These are phyloP conservation scores for Heterocephalus glaber DNA, from an alignment of 2,113 vertebrate genomes.

Conservation along the genomic window DNA sequence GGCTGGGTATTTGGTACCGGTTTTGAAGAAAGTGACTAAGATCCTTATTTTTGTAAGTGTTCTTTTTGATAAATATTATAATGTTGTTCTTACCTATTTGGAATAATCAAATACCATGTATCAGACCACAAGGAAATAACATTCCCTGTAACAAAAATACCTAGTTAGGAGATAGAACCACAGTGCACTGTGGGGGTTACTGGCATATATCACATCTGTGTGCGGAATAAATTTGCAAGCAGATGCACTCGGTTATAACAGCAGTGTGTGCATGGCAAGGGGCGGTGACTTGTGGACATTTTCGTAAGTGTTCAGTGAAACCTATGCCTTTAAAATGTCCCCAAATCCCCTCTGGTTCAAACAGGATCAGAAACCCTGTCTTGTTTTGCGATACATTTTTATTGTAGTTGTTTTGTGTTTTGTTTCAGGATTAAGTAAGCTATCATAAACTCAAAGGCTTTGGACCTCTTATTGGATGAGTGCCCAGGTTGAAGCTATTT, in stretches of 20 bases:
- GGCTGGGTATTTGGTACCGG: neutral
- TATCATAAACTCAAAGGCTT: neutral
- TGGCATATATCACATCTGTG: rapidly evolving
- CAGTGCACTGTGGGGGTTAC: too few species aligned
- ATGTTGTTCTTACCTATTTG: neutral
- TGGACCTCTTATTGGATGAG: constrained; percentile 28
- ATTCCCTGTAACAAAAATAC: neutral
- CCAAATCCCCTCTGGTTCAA: neutral
- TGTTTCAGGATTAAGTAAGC: constrained; percentile 61
- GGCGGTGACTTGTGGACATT: neutral
- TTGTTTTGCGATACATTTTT: neutral
- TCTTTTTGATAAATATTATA: neutral
- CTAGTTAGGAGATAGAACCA: neutral
- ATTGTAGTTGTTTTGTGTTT: constrained; percentile 4
- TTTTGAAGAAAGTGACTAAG: neutral
- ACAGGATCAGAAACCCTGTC: neutral
- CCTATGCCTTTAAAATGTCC: neutral
- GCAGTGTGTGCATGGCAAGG: rapidly evolving
- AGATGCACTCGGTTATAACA: neutral
- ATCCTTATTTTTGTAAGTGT: neutral
- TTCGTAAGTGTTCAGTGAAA: neutral
- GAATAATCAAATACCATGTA: neutral
- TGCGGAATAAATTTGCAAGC: neutral
- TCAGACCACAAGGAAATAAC: neutral
- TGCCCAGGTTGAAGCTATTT: constrained; percentile 31